Evolutionary conservation across 2,113 vertebrate genomes (phyloP), one percentile per base, ranked within the genome.

Genomic region (Tricholaema leucomelas): DNA sequence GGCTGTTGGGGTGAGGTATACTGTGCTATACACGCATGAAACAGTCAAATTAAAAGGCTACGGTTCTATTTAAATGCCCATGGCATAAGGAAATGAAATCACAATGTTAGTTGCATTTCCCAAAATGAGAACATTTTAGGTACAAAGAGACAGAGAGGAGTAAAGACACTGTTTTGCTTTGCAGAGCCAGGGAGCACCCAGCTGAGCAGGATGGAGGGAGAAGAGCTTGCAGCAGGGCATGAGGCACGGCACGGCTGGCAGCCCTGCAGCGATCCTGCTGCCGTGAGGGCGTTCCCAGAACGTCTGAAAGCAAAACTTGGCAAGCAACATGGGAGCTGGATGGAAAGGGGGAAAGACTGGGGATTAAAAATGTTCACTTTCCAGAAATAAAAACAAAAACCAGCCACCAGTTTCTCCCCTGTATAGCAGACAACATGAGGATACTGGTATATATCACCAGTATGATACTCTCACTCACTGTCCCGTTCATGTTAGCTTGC

Each of bases 331-430:
- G 17, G 71, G 52, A 94, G 56, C 30, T 80, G 64, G 56, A 65
- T 66, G 42, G n/a, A 83, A 85, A 79, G 21, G 33, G 28, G 92
- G 66, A 91, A 76, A 79, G 60, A 30, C 60, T 75, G 30, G 12
- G 66, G 56, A 94, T 85, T 84, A 65, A 80, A 91, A 93, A 80
- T 46, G 2, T 91, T 78, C 61, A 33, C 70, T 93, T 82, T 73
- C 88, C 72, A 87, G 72, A 95, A 93, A 85, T 66, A 85, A 91
- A 94, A 91, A 48, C 33, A 82, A 91, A 91, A 95, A 6, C 0
- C 31, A 94, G 88, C 31, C 70, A 86, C 56, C 36, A 76, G 5
- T 81, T 83, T 91, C 70, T 82, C 33, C 60, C 35, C 86, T 77
- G 30, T 30, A 17, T 58, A 88, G 71, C 60, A 78, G 73, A 59